Conservation (phyloP, 2,888 invertebrate species). For the Pammene fasciana region DNA sequence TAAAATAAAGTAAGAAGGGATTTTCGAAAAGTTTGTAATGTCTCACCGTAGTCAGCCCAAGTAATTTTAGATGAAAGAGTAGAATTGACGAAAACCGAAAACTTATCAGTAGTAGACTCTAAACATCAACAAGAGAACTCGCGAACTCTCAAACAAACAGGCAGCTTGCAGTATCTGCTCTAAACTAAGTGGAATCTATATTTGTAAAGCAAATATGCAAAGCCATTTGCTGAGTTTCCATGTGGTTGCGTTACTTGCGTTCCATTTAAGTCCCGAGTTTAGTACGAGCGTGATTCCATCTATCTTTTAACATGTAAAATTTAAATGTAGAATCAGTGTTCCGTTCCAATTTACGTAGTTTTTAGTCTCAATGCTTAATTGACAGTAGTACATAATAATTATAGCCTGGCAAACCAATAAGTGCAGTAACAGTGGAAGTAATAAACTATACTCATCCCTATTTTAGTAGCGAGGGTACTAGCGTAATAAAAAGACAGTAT, state of each 20-base stretch:
- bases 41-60: neutral
- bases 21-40: too few species aligned
- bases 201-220: constrained; percentile 52
- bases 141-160: constrained; percentile 30
- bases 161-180: constrained; percentile 30
- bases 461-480: too few species aligned
- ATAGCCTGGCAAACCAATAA: too few species aligned
- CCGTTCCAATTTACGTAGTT: constrained; percentile 7
- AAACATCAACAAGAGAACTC: constrained; percentile 36
- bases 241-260: constrained; percentile 49
- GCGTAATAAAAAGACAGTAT: too few species aligned
- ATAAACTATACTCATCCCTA: too few species aligned
- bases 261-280: constrained; percentile 36
- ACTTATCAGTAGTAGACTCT: constrained; percentile 9
- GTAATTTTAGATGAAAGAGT: constrained; percentile 23
- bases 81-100: neutral
- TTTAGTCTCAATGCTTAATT: too few species aligned
- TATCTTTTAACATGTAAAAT: constrained; percentile 32
- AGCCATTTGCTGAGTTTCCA: constrained; percentile 58
- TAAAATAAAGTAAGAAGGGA: too few species aligned
- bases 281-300: constrained; percentile 21
- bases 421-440: too few species aligned
- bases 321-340: constrained; percentile 23
- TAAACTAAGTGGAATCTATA: constrained; percentile 39
- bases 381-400: too few species aligned